Conservation (phyloP, 2,888 invertebrate genomes). For the Craniophora ligustri region DNA sequence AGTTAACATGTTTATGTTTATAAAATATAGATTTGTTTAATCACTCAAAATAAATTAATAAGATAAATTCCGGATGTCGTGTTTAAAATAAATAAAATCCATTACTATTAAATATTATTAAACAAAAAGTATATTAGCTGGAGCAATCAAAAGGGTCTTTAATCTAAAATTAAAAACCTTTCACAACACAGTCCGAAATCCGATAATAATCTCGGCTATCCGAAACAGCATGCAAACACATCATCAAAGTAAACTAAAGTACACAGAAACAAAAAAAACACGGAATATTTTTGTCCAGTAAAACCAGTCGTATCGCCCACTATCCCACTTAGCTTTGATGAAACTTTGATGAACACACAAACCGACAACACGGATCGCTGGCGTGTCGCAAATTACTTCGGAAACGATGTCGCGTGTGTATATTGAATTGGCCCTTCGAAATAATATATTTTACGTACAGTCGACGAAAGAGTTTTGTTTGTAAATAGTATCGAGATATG, state of each 20-base stretch:
- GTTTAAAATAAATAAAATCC: too few relatives aligned
- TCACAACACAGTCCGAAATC: conserved; percentile 19
- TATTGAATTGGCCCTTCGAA: conserved; percentile 47
- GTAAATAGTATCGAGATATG: background rate
- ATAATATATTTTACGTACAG: conserved; percentile 44
- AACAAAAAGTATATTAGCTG: background rate
- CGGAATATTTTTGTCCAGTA: conserved; percentile 30
- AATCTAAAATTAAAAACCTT: conserved; percentile 28
- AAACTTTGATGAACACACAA: conserved; percentile 52
- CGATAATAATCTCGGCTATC: conserved; percentile 20
- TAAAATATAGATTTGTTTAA: too few relatives aligned
- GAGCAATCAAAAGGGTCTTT: conserved; percentile 10
- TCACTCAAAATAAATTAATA: too few relatives aligned
- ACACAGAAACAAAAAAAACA: conserved; percentile 32
- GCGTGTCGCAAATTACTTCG: conserved; percentile 58
- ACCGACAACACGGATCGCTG: conserved; percentile 42
- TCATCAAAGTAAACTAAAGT: conserved; percentile 40
- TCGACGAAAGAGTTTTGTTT: conserved; percentile 5
- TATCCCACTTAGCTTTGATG: conserved; percentile 54
- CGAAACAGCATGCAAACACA: conserved; percentile 47
- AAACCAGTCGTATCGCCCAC: conserved; percentile 47
- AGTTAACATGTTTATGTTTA: too few relatives aligned
- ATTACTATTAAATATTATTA: too few relatives aligned
- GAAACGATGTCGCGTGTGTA: conserved; percentile 54
- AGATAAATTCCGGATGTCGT: too few relatives aligned